A percentile compares a stretch with the other conserved stretches of the same genome.
Conservation (phyloP, 2,113 vertebrate genomes). For the Albula goreensis region DNA sequence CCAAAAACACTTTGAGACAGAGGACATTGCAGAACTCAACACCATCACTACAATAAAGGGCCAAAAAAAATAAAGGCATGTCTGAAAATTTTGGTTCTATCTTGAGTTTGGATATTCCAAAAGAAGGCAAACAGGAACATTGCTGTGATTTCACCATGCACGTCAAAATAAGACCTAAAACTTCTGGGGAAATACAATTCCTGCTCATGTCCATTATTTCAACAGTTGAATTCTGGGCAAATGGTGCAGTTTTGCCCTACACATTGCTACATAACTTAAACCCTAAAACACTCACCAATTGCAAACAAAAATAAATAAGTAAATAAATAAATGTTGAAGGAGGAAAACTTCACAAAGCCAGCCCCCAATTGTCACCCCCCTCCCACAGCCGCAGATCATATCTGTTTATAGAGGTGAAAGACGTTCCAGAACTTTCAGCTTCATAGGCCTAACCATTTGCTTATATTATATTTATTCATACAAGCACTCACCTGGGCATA, state of each 20-base stretch:
- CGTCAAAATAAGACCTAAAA: neutral
- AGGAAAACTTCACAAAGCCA: neutral
- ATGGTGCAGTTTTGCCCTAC: neutral
- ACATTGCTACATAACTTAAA: too few relatives aligned
- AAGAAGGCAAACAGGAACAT: neutral
- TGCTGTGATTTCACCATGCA: neutral
- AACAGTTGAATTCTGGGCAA: neutral
- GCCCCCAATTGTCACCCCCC: neutral
- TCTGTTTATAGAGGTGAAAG: neutral
- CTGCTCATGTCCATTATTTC: neutral
- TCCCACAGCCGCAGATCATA: neutral
- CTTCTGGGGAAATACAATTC: neutral
- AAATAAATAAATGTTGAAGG: neutral
- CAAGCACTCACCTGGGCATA: too few relatives aligned
- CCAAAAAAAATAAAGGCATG: neutral
- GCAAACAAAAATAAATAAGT: too few relatives aligned
- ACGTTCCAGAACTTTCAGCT: neutral
- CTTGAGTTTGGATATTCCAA: neutral
- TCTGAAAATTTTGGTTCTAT: neutral
- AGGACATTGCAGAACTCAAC: too few relatives aligned
- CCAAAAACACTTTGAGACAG: too few relatives aligned
- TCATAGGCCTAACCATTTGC: neutral
- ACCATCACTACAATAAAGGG: too few relatives aligned
- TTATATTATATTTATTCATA: too few relatives aligned
- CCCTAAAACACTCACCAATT: too few relatives aligned